These are phyloP conservation scores for Mallotus villosus DNA, from an alignment of 2,797 vertebrate genomes.

Conservation along the genomic window DNA sequence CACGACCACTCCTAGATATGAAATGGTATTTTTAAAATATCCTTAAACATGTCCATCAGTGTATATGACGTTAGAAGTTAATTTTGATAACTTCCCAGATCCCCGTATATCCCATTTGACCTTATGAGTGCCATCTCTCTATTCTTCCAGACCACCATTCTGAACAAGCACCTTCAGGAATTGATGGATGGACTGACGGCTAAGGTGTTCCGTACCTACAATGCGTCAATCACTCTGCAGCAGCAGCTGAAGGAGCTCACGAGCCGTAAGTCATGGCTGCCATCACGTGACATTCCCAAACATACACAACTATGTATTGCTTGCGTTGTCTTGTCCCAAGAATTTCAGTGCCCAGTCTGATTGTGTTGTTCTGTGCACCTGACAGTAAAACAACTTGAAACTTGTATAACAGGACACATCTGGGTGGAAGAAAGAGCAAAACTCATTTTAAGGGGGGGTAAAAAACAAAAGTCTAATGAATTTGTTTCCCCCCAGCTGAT, in stretches of 20 bases:
- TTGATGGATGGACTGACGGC: conserved; percentile 89
- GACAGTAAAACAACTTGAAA: too few relatives aligned
- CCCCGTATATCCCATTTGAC: not conserved
- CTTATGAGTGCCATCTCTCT: too few relatives aligned
- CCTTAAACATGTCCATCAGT: not conserved
- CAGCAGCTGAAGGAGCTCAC: conserved; percentile 87
- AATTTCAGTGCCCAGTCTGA: too few relatives aligned
- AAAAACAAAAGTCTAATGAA: conserved; percentile 7
- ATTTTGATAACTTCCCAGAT: not conserved
- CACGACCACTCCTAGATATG: not conserved
- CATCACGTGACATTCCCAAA: not conserved
- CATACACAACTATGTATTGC: not conserved
- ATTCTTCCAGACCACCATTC: conserved; percentile 79
- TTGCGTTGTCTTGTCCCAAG: too few relatives aligned
- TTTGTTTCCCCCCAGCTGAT: conserved; percentile 70
- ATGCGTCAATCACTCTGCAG: conserved; percentile 88
- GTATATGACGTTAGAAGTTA: not conserved
- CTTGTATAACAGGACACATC: too few relatives aligned
- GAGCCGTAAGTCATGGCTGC: conserved; percentile 74
- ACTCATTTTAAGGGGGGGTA: not conserved
- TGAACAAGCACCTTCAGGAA: conserved; percentile 91
- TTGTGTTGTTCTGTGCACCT: too few relatives aligned
- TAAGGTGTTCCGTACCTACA: conserved; percentile 90
- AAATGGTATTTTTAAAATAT: not conserved
- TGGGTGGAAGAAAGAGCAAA: too few relatives aligned